A percentile compares a stretch with the other conserved stretches of the same genome.
phyloP scores from a whole-genome alignment of 2,113 vertebrate species.

The Nothoprocta perdicaria region DNA sequence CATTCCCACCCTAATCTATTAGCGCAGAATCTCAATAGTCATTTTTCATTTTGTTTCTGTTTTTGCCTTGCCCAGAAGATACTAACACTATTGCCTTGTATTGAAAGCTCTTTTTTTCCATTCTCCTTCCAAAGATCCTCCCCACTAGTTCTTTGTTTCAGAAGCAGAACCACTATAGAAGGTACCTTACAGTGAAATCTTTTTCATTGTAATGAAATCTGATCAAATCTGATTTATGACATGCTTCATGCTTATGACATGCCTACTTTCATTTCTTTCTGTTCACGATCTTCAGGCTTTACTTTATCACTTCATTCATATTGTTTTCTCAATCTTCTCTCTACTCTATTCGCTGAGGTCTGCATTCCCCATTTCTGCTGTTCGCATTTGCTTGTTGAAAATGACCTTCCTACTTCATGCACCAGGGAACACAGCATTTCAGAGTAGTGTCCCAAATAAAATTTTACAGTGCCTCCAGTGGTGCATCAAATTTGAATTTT shows the following conservation, averaged over 20 bases:
- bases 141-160: background rate
- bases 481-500: background rate
- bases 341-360: background rate
- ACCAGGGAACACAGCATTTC: background rate
- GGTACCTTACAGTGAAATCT: background rate
- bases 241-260: background rate
- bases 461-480: background rate
- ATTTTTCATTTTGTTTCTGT: background rate
- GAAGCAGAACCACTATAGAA: background rate
- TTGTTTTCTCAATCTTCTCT: background rate
- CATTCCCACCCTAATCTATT: background rate
- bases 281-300: background rate
- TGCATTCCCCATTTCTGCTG: background rate
- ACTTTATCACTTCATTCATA: background rate
- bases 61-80: background rate
- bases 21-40: background rate
- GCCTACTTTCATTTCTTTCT: background rate
- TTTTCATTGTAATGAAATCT: too few species aligned
- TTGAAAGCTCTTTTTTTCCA: background rate
- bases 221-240: background rate
- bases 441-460: background rate
- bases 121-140: background rate
- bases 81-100: background rate
- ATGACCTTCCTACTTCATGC: background rate
- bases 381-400: background rate